phyloP scores from a whole-genome alignment of 2,888 invertebrate species.

The Phyllotreta cruciferae region DNA sequence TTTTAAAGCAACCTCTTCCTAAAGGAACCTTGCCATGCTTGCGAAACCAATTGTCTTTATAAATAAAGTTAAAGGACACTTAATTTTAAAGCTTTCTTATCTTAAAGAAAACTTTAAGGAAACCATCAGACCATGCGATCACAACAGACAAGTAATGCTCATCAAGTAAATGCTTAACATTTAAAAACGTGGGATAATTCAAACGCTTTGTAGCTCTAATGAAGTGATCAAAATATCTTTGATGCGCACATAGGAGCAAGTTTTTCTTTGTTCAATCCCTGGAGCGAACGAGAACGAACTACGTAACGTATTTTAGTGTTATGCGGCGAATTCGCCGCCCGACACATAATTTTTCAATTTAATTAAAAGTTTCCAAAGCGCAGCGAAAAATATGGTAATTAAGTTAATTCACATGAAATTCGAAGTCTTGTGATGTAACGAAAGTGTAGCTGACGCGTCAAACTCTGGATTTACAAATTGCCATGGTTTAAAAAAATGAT shows the following conservation, averaged over 20 bases:
- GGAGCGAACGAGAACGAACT: slow-evolving; percentile 18
- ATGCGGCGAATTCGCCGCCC: slow-evolving; percentile 1
- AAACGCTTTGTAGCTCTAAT: slow-evolving; percentile 1
- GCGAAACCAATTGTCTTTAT: too few species aligned
- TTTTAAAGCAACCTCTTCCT: too few species aligned
- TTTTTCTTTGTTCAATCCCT: slow-evolving; percentile 10
- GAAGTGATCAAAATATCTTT: slow-evolving; percentile 8
- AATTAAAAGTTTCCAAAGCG: slow-evolving; percentile 19
- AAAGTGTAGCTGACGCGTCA: neutral
- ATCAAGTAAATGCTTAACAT: too few species aligned
- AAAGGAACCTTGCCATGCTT: too few species aligned
- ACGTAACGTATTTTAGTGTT: slow-evolving; percentile 15
- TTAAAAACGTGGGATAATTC: too few species aligned
- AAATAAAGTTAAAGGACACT: too few species aligned
- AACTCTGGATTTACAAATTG: slow-evolving; percentile 7
- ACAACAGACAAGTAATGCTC: too few species aligned
- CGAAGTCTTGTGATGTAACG: slow-evolving; percentile 13
- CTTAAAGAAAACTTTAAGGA: too few species aligned
- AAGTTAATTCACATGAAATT: slow-evolving; percentile 22
- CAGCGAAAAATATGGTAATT: slow-evolving; percentile 16
- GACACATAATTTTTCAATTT: slow-evolving; percentile 27
- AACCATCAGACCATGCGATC: too few species aligned
- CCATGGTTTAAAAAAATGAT: neutral
- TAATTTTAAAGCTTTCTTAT: too few species aligned
- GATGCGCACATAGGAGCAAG: slow-evolving; percentile 4